Conservation (phyloP, 2,797 vertebrate species). For the Urophycis tenuis region DNA sequence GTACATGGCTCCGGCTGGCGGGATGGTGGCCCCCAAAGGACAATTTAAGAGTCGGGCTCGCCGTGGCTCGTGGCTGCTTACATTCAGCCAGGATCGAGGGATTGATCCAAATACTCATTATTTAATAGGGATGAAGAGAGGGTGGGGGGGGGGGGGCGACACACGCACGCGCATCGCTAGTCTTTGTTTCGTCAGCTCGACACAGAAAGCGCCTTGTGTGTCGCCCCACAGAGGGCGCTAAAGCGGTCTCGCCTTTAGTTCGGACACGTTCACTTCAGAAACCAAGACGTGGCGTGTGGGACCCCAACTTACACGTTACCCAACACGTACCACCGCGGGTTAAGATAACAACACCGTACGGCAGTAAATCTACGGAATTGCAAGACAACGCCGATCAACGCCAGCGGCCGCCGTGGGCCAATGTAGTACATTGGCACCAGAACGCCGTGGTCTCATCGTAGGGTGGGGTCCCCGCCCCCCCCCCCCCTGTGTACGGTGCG, state of each 20-base stretch:
- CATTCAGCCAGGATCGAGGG: not conserved
- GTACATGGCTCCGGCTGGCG: not conserved
- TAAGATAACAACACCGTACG: not conserved
- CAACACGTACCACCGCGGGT: not conserved
- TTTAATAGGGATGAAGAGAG: not conserved
- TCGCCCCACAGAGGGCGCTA: not conserved
- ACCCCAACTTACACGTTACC: not conserved
- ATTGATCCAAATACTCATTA: not conserved
- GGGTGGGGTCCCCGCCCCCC: not conserved
- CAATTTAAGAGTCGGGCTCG: not conserved
- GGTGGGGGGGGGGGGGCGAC: too few relatives aligned
- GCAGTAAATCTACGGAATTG: not conserved
- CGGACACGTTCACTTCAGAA: not conserved
- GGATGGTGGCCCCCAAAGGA: not conserved
- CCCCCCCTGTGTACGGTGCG: too few relatives aligned
- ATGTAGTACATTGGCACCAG: too few relatives aligned
- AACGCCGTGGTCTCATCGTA: not conserved
- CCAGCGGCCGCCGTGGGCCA: too few relatives aligned
- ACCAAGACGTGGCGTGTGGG: too few relatives aligned
- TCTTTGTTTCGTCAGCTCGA: not conserved
- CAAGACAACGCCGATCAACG: not conserved
- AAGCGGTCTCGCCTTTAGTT: not conserved
- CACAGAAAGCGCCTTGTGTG: not conserved
- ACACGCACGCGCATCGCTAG: not conserved
- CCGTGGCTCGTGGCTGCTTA: not conserved